Percentiles rank a stretch among this genome's conserved stretches.
These are phyloP conservation scores for Antedon mediterranea DNA, from an alignment of 53 echinoderm and acorn worm species.

Conservation along the genomic window DNA sequence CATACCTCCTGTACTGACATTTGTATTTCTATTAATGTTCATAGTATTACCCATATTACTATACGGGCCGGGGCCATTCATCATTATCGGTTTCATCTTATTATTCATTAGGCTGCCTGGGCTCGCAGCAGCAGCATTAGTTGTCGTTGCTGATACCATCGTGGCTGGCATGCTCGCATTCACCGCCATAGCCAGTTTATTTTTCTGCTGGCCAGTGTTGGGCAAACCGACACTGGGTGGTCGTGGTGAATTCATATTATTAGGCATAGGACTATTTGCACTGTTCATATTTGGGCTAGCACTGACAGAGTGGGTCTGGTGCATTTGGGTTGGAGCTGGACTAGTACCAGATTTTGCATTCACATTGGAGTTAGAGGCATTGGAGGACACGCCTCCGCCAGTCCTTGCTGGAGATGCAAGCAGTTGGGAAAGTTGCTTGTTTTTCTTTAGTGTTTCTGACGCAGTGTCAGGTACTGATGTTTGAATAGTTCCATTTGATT, in stretches of 20 bases:
- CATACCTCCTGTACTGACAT: neutral
- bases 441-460: slow-evolving; percentile 59
- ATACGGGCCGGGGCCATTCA: neutral
- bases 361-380: slow-evolving; percentile 34
- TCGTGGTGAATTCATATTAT: slow-evolving; percentile 38
- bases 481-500: slow-evolving; percentile 47
- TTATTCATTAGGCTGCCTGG: neutral
- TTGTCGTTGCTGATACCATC: slow-evolving; percentile 29
- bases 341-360: slow-evolving; percentile 20
- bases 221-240: slow-evolving; percentile 27
- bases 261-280: slow-evolving; percentile 44
- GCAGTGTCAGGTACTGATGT: slow-evolving; percentile 26
- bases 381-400: slow-evolving; percentile 28
- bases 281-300: slow-evolving; percentile 18
- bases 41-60: neutral
- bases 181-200: slow-evolving; percentile 38
- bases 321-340: slow-evolving; percentile 23
- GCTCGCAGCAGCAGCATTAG: neutral
- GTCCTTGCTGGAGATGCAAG: slow-evolving; percentile 75
- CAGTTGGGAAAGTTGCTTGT: slow-evolving; percentile 79
- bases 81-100: neutral
- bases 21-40: neutral
- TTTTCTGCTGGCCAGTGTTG: slow-evolving; percentile 27
- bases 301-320: slow-evolving; percentile 21
- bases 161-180: slow-evolving; percentile 40